Evolutionary conservation across 2,888 invertebrate species (phyloP).

Genomic region (Saturnia pavonia): DNA sequence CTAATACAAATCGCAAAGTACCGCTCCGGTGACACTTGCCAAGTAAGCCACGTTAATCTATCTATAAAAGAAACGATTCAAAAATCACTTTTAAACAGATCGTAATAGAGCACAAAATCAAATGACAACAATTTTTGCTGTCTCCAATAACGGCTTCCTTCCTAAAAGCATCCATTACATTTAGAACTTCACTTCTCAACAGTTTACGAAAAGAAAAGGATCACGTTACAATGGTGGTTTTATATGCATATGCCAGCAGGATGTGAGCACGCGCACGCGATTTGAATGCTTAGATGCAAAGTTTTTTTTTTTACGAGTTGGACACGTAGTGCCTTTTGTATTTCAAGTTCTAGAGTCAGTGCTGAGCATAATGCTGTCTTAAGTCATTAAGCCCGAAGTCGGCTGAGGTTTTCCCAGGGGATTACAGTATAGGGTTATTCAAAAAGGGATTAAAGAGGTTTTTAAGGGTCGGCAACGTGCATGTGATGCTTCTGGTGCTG

Average conservation of each 20-base stretch:
- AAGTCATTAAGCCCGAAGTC: no score
- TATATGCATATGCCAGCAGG: not conserved
- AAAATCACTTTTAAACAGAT: not conserved
- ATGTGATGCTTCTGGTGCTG: no score
- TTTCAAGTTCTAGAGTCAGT: not conserved
- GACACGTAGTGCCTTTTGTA: not conserved
- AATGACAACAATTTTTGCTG: not conserved
- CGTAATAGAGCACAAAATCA: not conserved
- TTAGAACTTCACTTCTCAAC: not conserved
- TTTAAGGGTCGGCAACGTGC: no score
- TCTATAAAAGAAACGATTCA: not conserved
- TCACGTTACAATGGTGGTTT: conserved; percentile 1
- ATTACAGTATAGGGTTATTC: no score
- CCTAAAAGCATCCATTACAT: not conserved
- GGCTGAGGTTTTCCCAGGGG: no score
- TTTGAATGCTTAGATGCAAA: not conserved
- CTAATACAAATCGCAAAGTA: conserved; percentile 2
- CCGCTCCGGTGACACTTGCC: not conserved
- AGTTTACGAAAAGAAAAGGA: not conserved
- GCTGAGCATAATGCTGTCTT: not conserved
- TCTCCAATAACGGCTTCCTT: conserved; percentile 6
- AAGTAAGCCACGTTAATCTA: conserved; percentile 1
- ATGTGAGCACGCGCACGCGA: not conserved
- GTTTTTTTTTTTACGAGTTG: not conserved
- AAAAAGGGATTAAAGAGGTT: no score